Evolutionary conservation across 92 coral and sea anemone genomes (phyloP).

Genomic region (Actinernus sp.): DNA sequence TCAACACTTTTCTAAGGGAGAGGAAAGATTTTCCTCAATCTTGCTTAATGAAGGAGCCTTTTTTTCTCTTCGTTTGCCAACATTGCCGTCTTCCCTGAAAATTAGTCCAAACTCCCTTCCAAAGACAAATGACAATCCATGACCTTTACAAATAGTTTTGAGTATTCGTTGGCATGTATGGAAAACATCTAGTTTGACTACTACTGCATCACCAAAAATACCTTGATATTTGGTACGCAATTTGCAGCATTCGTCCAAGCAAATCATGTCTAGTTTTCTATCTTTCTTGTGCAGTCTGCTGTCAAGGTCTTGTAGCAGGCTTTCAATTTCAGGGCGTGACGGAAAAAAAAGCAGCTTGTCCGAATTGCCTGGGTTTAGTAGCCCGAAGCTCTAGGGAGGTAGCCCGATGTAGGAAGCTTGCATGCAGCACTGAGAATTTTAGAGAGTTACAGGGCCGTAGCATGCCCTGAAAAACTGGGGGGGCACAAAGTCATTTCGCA

Average conservation of each 20-base stretch:
- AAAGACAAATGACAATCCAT: conserved; percentile 1
- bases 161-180: conserved; percentile 44
- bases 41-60: conserved; percentile 2
- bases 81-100: conserved; percentile 26
- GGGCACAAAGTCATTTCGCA: no score
- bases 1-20: conserved; percentile 33
- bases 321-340: conserved; percentile 41
- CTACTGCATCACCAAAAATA: conserved; percentile 6
- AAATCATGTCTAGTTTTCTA: conserved; percentile 5
- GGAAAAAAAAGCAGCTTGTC: no score
- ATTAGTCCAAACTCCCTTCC: conserved; percentile 49
- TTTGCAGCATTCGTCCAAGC: conserved; percentile 40
- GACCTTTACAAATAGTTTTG: conserved; percentile 12
- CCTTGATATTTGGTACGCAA: conserved; percentile 24
- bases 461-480: no score
- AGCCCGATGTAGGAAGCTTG: no score
- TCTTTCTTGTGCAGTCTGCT: background rate
- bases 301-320: conserved; percentile 4
- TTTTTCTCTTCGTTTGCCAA: conserved; percentile 11
- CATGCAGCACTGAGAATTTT: no score
- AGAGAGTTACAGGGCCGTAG: no score
- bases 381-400: no score
- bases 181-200: conserved; percentile 24
- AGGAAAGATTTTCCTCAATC: conserved; percentile 29
- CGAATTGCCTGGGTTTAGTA: no score